A percentile compares a stretch with the other conserved stretches of the same genome.
These are phyloP conservation scores for Paralichthys olivaceus DNA, from an alignment of 2,113 vertebrate species.

Conservation along the genomic window DNA sequence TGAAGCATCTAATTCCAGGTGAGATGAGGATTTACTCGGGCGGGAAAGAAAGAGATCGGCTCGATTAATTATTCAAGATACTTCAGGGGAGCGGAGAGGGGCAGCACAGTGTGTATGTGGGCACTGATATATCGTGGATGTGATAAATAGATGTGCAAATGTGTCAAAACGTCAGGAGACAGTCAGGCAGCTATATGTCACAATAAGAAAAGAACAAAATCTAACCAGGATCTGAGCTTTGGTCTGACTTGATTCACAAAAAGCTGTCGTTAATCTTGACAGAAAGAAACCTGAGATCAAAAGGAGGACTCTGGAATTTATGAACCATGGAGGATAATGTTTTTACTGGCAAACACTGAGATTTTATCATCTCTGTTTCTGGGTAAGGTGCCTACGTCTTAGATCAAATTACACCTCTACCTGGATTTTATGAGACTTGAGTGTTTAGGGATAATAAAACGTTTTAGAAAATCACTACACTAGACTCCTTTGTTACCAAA, in stretches of 20 bases:
- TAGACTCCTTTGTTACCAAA: constrained; percentile 34
- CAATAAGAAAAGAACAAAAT: neutral
- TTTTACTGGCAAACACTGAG: neutral
- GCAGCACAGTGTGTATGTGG: neutral
- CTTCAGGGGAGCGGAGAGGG: neutral
- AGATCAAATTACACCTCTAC: constrained; percentile 39
- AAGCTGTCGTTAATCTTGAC: constrained; percentile 7
- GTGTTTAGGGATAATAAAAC: constrained; percentile 28
- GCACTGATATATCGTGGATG: constrained; percentile 3
- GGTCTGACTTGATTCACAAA: neutral
- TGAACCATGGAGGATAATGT: neutral
- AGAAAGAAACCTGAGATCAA: neutral
- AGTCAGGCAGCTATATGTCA: neutral
- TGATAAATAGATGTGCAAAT: neutral
- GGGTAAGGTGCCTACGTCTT: constrained; percentile 14
- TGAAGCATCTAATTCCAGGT: constrained; percentile 51
- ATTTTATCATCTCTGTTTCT: constrained; percentile 3
- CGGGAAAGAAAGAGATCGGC: constrained; percentile 13
- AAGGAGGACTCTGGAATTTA: neutral
- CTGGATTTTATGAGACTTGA: constrained; percentile 18
- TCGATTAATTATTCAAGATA: constrained; percentile 51
- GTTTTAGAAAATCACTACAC: constrained; percentile 11
- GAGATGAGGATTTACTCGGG: constrained; percentile 42
- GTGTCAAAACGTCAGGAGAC: neutral
- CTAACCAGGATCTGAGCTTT: neutral